Evolutionary conservation across 1,140 invertebrate genomes (phyloP).

Genomic region (Ceratoteleas bidentatus): DNA sequence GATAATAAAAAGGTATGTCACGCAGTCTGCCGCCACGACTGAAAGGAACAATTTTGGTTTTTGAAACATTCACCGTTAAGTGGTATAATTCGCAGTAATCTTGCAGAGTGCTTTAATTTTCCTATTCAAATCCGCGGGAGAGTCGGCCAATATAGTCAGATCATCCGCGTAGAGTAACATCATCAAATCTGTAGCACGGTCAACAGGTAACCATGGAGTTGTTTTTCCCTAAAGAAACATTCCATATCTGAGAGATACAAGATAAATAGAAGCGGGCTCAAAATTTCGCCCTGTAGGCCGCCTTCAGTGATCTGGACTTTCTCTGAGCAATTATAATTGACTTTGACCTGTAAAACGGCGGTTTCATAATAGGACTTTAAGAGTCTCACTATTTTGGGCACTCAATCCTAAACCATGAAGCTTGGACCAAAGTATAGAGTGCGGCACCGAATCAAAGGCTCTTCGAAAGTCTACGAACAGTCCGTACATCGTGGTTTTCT

Average conservation of each 20-base stretch:
- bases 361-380: background rate
- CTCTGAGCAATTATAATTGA: background rate
- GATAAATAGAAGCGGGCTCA: background rate
- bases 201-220: background rate
- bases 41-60: background rate
- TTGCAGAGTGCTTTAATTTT: background rate
- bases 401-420: background rate
- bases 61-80: background rate
- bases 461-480: background rate
- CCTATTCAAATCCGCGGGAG: background rate
- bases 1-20: background rate
- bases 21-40: background rate
- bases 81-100: background rate
- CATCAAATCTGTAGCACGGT: background rate
- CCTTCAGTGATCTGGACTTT: background rate
- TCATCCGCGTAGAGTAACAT: background rate
- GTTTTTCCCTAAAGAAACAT: background rate
- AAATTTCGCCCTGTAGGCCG: background rate
- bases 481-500: background rate
- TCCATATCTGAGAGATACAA: conserved; percentile 1
- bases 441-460: background rate
- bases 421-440: background rate
- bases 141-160: background rate
- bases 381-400: background rate
- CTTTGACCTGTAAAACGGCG: background rate